phyloP scores from a whole-genome alignment of 2,797 vertebrate genomes.

The Phaenicophaeus curvirostris region DNA sequence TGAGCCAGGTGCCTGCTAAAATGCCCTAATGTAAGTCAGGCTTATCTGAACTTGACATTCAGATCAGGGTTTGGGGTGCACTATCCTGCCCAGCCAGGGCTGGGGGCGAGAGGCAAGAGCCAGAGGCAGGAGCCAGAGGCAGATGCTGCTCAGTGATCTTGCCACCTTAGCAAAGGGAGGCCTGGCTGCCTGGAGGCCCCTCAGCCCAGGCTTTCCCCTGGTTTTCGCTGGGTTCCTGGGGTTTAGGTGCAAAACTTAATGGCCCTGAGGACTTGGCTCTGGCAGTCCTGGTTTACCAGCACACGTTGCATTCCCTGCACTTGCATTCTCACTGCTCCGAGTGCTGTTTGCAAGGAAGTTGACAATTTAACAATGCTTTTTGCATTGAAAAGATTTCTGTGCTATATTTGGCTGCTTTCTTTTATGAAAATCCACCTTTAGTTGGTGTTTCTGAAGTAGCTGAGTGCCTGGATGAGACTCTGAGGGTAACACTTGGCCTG shows the following conservation, averaged over 20 bases:
- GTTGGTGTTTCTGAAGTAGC: neutral
- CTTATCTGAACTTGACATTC: neutral
- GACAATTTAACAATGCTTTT: neutral
- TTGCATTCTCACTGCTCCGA: fast-evolving
- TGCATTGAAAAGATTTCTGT: neutral
- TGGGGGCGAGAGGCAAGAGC: neutral
- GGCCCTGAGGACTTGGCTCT: fast-evolving
- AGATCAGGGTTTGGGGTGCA: neutral
- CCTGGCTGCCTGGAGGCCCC: neutral
- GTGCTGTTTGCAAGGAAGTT: neutral
- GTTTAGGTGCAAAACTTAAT: neutral
- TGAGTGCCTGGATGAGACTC: neutral
- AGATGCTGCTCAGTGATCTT: neutral
- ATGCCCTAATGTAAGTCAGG: neutral
- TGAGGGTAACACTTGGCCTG: neutral
- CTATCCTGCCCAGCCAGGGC: neutral
- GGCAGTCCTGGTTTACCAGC: neutral
- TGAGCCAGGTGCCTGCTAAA: neutral
- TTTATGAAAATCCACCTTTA: neutral
- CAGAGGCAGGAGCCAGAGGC: neutral
- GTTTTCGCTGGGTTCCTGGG: neutral
- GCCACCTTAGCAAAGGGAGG: fast-evolving
- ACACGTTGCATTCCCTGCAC: fast-evolving
- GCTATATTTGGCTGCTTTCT: neutral
- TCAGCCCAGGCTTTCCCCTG: neutral